Base-by-base conservation (phyloP, 2,113 vertebrate genomes). In the Brevimyrus niger region DNA sequence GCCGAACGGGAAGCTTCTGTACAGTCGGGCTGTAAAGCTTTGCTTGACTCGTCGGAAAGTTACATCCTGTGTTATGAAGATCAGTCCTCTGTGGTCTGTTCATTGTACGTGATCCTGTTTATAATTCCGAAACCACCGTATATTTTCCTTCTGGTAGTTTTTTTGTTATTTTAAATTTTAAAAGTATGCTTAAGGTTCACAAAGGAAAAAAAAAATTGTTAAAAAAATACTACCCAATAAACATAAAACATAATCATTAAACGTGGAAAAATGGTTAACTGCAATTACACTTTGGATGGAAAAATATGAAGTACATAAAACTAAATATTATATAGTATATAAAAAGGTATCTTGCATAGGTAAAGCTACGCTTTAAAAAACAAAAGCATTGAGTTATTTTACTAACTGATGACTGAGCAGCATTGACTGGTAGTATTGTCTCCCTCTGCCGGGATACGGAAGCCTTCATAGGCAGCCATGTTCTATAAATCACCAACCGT, bases 21-120 rank as follows among this genome's bases (percentile, higher is more conserved):
- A 27, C 61, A 3, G 61, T 27, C 1, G n/a, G 2, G n/a, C n/a
- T 19, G 44, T 21, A 17, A 31, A 55, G 35, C 31, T 51, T 87
- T 82, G 69, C 48, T n/a, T 90, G 53, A 87, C 88, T 42, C 27
- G 31, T 17, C 76, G 85, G 19, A 48, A 82, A 82, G 35, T 88
- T 86, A 82, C 19, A 38, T 82, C 76, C 42, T 50, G 61, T 19
- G 23, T 73, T 46, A 65, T 46, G 84, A 47, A 3, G 84, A 48
- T 86, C 38, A 86, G 46, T 50, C 4, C 42, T 5, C 4, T 10
- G 9, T 85, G 19, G 5, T 69, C 15, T 11, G 65, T 35, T 48
- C 21, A 51, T 51, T 31, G 3, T 19, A 9, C 17, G 19, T 21
- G 47, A 53, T n/a, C 1, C 2, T 53, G 46, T 17, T 47, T 13